Conservation (phyloP, 1,140 invertebrate genomes). For the Galleria mellonella region DNA sequence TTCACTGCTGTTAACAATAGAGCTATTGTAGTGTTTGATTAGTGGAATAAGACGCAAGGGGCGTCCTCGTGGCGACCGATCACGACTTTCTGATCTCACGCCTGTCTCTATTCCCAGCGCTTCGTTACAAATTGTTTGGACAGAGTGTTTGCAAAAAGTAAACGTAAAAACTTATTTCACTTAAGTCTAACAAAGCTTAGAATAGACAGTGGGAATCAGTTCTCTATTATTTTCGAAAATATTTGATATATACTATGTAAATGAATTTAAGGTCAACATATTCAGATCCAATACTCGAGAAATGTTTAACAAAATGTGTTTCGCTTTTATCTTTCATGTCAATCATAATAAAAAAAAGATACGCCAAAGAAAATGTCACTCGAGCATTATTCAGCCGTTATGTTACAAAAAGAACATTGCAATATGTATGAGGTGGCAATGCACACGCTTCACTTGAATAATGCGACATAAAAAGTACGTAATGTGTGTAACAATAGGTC, state of each 20-base stretch:
- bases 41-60: slow-evolving; percentile 32
- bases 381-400: neutral
- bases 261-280: no score
- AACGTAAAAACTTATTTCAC: neutral
- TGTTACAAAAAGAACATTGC: neutral
- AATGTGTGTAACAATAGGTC: slow-evolving; percentile 42
- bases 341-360: neutral
- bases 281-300: no score
- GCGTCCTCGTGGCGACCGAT: slow-evolving; percentile 35
- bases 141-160: slow-evolving; percentile 19
- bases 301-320: neutral
- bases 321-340: neutral
- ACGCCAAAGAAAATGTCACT: no score
- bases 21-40: slow-evolving; percentile 45
- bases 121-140: slow-evolving; percentile 27
- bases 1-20: slow-evolving; percentile 33
- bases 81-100: slow-evolving; percentile 50
- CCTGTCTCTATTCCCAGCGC: slow-evolving; percentile 27
- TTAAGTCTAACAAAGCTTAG: no score
- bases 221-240: no score
- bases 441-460: slow-evolving; percentile 10
- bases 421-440: neutral
- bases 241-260: no score
- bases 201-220: no score
- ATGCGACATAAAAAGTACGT: slow-evolving; percentile 25